Evolutionary conservation across 2,888 invertebrate species (phyloP), one percentile per base, ranked within the genome.

Genomic region (Eupithecia dodoneata): DNA sequence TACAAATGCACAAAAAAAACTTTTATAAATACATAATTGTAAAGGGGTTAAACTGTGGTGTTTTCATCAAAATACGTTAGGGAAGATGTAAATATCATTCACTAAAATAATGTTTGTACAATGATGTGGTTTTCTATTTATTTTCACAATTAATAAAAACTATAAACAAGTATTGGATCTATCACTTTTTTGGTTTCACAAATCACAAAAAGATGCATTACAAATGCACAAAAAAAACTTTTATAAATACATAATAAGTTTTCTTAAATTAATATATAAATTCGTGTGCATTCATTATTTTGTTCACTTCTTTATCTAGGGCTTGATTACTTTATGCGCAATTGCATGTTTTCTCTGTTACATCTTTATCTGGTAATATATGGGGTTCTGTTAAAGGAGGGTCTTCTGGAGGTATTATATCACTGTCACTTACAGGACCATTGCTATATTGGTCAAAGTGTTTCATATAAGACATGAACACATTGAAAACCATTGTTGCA

Each of bases 391-490:
- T 30, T 30, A 63, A 7, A 59, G 59, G 63, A 63, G 63, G 63
- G 12, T 30, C 12, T 10, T 63, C 12, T 30, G 63, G 63, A 30
- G 10, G 18, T 30, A 12, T 30, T 18, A 2, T 12, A 6, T 66
- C 66, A 66, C 7, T 42, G 15, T 42, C 42, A 66, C 42, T 66
- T 42, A 18, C 47, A 18, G 10, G 45, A 72, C 6, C 18, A 13
- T 18, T 10, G 47, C 52, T 81, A 91, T 88, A 86, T 83, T 90
- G 89, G 84, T 94, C 93, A 87, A 87, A 96, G 90, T 98, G 98
- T 92, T 98, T 99, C 86, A 98, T 97, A 88, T 97, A 98, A 0
- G 99, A 99, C 79, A 99, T 94, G 88, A 98, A 98, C 79, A 98
- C 95, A 92, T 99, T 98, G 93, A 98, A 99, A 45, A 98, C 87